Evolutionary conservation across 2,888 invertebrate genomes (phyloP), one percentile per base, ranked within the genome.

Genomic region (Agrenia bidenticulata): DNA sequence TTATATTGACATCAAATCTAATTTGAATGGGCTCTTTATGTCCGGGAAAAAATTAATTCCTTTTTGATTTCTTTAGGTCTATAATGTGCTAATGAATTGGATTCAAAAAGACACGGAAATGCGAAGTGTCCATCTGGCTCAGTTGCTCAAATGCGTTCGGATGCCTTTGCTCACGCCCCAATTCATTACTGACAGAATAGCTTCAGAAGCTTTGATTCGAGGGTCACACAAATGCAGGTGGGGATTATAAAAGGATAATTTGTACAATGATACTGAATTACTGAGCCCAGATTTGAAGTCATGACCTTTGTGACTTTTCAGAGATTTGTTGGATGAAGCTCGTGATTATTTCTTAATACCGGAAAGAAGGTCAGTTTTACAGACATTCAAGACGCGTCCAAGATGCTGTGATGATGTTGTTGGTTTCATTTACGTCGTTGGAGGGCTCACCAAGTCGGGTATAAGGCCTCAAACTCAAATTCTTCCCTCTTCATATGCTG

Each of bases 281-380:
- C 32, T 9, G 17, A 23, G 7, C 5, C 19, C 51, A 51, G 45
- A 5, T 19, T 45, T 45, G 45, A 45, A 32, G 17, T 55, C 27
- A 55, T 45, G 45, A 27, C 42, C 21, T 19, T 51, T 5, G 2
- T 51, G 37, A 9, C 26, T 2, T 19, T 60, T 37, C 49, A 87
- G 88, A 75, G 92, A 93, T 81, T 81, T 92, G 54, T 79, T 94
- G 59, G 93, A 94, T 79, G 93, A 92, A 80, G 93, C 93, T 0
- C 85, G 89, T 78, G 92, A 92, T 78, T 94, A 89, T 79, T 90
- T 92, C 79, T 81, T 93, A 64, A 88, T 94, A 84, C 94, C 93
- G 1, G 92, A 93, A 79, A 82, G 92, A 69, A 82, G 92, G 7
- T 85, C 86, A n/a, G 79, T 89, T 50, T 80, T 92, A 69, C 89